Evolutionary conservation across 2,113 vertebrate genomes (phyloP).

Genomic region (Indri indri): DNA sequence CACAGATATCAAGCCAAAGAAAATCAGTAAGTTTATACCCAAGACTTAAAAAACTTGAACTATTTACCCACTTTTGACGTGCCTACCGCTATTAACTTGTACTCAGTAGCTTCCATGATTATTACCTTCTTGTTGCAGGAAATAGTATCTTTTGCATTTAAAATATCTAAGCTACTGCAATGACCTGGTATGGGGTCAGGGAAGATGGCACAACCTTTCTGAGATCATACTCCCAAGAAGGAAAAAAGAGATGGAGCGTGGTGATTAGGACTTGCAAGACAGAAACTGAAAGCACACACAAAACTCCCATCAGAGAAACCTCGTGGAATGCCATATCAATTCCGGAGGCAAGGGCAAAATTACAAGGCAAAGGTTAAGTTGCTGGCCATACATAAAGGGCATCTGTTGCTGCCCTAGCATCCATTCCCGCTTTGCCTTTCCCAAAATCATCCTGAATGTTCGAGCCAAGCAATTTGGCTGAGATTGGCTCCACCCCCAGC

Average conservation of each 20-base stretch:
- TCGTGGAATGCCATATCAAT: neutral
- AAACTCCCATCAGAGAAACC: neutral
- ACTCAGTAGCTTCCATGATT: neutral
- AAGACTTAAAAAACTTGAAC: neutral
- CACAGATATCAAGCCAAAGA: slow-evolving; percentile 4
- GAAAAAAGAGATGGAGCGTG: rapidly evolving
- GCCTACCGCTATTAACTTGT: neutral
- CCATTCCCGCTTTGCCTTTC: neutral
- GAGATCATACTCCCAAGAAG: neutral
- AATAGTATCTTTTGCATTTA: neutral
- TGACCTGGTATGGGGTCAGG: neutral
- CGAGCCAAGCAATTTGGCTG: neutral
- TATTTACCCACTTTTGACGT: neutral
- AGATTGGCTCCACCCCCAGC: neutral
- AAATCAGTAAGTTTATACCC: neutral
- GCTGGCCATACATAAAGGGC: neutral
- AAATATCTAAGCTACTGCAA: neutral
- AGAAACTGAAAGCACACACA: neutral
- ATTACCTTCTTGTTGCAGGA: neutral
- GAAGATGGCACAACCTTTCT: neutral
- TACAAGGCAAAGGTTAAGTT: neutral
- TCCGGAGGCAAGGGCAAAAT: neutral
- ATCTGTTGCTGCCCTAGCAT: neutral
- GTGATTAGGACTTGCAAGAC: neutral
- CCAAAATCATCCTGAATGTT: neutral